phyloP scores from a whole-genome alignment of 92 coral and sea anemone genomes.

The Epizoanthus stellaris region DNA sequence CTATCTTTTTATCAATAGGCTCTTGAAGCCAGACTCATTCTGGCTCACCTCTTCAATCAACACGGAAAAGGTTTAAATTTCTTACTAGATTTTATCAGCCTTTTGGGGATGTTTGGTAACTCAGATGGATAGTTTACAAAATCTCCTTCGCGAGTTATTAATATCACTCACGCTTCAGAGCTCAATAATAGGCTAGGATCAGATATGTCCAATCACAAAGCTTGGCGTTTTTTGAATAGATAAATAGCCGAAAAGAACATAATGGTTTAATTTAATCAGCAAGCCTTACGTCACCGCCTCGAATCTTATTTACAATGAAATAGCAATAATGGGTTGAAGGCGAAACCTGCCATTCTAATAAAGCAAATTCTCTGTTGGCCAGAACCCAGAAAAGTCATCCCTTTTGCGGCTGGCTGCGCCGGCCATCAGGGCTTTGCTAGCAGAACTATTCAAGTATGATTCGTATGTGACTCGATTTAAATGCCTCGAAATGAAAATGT shows the following conservation, averaged over 20 bases:
- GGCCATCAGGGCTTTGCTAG: not conserved
- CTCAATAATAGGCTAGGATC: conserved; percentile 26
- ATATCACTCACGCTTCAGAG: conserved; percentile 39
- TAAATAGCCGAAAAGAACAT: conserved; percentile 55
- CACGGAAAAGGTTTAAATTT: conserved; percentile 30
- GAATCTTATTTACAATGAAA: conserved; percentile 31
- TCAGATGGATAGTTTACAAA: conserved; percentile 49
- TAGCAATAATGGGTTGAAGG: conserved; percentile 29
- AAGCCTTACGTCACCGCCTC: conserved; percentile 38
- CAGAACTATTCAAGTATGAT: not conserved
- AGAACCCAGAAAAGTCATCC: conserved; percentile 1
- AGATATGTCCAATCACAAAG: conserved; percentile 31
- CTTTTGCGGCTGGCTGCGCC: not conserved
- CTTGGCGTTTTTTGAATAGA: conserved; percentile 39
- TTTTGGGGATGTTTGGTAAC: conserved; percentile 20
- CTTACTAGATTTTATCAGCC: conserved; percentile 43
- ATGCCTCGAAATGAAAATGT: not conserved
- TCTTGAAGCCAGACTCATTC: conserved; percentile 35
- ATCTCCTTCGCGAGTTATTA: conserved; percentile 34
- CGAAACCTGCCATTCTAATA: conserved; percentile 29
- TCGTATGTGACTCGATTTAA: not conserved
- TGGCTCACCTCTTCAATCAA: conserved; percentile 30
- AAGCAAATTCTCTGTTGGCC: conserved; percentile 15
- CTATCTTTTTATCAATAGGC: conserved; percentile 45
- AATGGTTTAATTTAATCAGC: conserved; percentile 44